Evolutionary conservation across 2,888 invertebrate genomes (phyloP), one percentile per base, ranked within the genome.

Genomic region (Dynastes hyllus): DNA sequence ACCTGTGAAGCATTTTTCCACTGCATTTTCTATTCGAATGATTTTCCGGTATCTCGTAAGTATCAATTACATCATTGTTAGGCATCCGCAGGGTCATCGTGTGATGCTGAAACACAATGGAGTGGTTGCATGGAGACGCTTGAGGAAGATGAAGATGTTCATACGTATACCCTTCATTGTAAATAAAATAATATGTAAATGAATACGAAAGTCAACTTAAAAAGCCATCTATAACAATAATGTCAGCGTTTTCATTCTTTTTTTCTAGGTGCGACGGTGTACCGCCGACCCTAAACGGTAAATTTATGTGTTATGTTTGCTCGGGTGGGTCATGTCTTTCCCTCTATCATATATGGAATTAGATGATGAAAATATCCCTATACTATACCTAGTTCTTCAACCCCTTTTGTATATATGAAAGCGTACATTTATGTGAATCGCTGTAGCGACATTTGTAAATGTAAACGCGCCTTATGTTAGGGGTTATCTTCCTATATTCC

Each of bases 211-310:
- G 77, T 77, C 77, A 77, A 77, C 77, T 82, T 82, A 82, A 82
- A 82, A 82, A 79, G 77, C 80, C 77, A 82, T 82, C 79, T 78
- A 80, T 82, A 82, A 82, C 80, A 82, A 82, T 82, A 82, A 82
- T 82, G 82, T 82, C 82, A 82, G 78, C 65, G 70, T 81, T 79
- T 81, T 82, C 51, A 70, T 65, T 55, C 8, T 55, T 55, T 8
- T n/a, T n/a, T 53, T 53, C 5, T 53, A 53, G 53, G 53, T 53
- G 16, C 53, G 16, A 16, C n/a, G 22, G 16, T 65, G 53, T 70
- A 53, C 70, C 16, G 29, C 53, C 53, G 53, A 77, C 78, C 77
- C 82, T 79, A 80, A 81, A 76, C 78, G 78, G 77, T 76, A 80
- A 81, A 82, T 81, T 80, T 77, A 58, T 58, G 22, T 22, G 22